Evolutionary conservation across 92 coral and sea anemone genomes (phyloP).

Genomic region (Anthopleura xanthogrammica): DNA sequence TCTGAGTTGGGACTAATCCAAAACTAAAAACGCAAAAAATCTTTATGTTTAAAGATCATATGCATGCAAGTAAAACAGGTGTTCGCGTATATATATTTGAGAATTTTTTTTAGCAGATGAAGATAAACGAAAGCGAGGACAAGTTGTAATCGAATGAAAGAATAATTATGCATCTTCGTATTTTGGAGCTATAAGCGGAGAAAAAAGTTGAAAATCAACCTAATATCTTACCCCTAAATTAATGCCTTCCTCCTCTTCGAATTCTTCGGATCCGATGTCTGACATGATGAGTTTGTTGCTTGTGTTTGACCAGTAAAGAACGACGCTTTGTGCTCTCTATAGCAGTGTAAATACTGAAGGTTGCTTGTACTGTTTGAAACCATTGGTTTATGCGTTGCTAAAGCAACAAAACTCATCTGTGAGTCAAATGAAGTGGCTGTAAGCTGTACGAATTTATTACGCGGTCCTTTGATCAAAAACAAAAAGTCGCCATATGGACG

Average conservation of each 20-base stretch:
- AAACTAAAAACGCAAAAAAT: background rate
- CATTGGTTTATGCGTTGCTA: conserved; percentile 41
- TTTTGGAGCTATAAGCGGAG: background rate
- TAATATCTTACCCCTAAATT: conserved; percentile 83
- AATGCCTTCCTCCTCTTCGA: conserved; percentile 92
- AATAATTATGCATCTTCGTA: background rate
- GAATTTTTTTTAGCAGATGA: background rate
- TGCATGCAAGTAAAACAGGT: background rate
- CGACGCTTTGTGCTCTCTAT: conserved; percentile 18
- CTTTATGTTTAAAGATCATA: background rate
- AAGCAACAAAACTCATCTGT: conserved; percentile 60
- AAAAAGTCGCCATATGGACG: background rate
- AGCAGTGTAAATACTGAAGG: conserved; percentile 23
- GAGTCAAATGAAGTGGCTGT: conserved; percentile 36
- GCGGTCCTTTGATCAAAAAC: background rate
- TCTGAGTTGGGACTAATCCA: background rate
- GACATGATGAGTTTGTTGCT: conserved; percentile 62
- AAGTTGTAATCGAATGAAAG: background rate
- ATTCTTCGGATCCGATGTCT: conserved; percentile 92
- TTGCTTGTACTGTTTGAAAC: conserved; percentile 20
- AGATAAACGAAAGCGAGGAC: background rate
- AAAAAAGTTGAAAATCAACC: conserved; percentile 6
- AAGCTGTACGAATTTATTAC: conserved; percentile 20
- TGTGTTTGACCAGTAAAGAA: conserved; percentile 5
- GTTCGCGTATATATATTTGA: background rate